Evolutionary conservation across 2,888 invertebrate species (phyloP).

Genomic region (Chymomyza fuscimana): DNA sequence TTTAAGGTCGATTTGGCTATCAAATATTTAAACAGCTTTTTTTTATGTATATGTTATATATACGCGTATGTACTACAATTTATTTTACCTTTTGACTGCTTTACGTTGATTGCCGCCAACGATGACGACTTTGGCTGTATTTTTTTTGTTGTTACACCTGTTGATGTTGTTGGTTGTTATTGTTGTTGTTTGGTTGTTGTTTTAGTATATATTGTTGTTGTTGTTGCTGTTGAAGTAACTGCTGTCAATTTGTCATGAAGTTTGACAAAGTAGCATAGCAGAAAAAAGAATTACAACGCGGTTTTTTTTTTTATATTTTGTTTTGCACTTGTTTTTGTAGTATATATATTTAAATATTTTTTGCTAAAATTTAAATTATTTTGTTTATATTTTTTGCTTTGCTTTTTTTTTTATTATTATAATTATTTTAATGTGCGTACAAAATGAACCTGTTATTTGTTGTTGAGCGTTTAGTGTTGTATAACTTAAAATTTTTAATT

Average conservation of each 20-base stretch:
- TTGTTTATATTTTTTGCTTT: slow-evolving; percentile 19
- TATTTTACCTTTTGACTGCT: slow-evolving; percentile 58
- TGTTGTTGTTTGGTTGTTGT: slow-evolving; percentile 26
- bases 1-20: slow-evolving; percentile 57
- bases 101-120: slow-evolving; percentile 49
- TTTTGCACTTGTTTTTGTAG: slow-evolving; percentile 3
- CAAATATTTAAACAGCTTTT: slow-evolving; percentile 67
- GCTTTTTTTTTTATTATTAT: slow-evolving; percentile 23
- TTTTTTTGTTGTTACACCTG: slow-evolving; percentile 18
- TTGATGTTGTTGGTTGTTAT: slow-evolving; percentile 31
- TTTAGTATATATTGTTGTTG: slow-evolving; percentile 12
- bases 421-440: slow-evolving; percentile 1
- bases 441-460: slow-evolving; percentile 37
- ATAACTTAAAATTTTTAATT: neutral
- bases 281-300: slow-evolving; percentile 6
- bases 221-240: slow-evolving; percentile 28
- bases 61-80: slow-evolving; percentile 25
- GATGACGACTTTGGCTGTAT: slow-evolving; percentile 25
- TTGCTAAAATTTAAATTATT: slow-evolving; percentile 18
- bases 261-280: slow-evolving; percentile 39
- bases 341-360: neutral
- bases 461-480: neutral
- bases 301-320: slow-evolving; percentile 9
- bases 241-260: slow-evolving; percentile 56
- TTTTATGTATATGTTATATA: slow-evolving; percentile 15